These are phyloP conservation scores for Buphagus erythrorhynchus DNA, from an alignment of 2,797 vertebrate species.

Conservation along the genomic window DNA sequence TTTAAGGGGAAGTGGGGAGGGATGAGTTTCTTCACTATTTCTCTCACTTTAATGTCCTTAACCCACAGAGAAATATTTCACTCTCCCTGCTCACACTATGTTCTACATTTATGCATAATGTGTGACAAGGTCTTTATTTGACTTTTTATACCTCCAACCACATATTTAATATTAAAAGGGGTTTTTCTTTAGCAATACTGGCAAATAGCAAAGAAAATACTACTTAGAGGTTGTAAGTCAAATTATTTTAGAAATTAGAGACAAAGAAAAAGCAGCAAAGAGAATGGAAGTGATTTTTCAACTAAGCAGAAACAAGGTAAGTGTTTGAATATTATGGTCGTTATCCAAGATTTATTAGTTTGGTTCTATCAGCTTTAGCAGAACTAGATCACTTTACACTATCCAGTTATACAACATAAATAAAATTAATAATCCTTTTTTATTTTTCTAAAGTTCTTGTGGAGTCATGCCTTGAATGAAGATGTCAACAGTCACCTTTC, in stretches of 20 bases:
- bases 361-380: not conserved
- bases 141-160: not conserved
- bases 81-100: accelerated
- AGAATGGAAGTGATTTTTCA: not conserved
- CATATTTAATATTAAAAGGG: not conserved
- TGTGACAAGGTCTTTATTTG: not conserved
- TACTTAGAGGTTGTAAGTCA: not conserved
- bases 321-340: not conserved
- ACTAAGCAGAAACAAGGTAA: not conserved
- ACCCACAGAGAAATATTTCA: not conserved
- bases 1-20: not conserved
- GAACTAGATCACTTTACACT: not conserved
- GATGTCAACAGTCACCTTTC: not conserved
- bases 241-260: not conserved
- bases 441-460: not conserved
- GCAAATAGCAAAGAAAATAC: not conserved
- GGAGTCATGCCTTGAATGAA: not conserved
- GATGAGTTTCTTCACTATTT: not conserved
- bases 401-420: not conserved
- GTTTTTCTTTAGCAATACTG: not conserved
- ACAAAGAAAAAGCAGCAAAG: not conserved
- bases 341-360: not conserved
- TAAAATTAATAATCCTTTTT: not conserved
- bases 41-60: not conserved
- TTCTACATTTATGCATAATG: not conserved